phyloP scores from a whole-genome alignment of 2,113 vertebrate species.

The Coreoperca whiteheadi region DNA sequence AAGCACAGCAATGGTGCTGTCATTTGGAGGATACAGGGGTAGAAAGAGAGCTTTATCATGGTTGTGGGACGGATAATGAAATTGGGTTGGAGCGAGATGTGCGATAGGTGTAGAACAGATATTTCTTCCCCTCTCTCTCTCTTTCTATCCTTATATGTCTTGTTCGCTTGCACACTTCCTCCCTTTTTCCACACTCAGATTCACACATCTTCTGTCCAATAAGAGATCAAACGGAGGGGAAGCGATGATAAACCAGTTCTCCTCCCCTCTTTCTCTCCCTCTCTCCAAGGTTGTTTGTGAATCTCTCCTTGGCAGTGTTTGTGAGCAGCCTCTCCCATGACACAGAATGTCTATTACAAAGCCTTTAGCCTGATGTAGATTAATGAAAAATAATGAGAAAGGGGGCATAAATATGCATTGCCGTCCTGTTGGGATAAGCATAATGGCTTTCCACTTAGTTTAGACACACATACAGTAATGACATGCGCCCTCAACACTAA shows the following conservation, averaged over 20 bases:
- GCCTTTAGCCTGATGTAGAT: constrained; percentile 53
- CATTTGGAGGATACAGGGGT: neutral
- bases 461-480: constrained; percentile 19
- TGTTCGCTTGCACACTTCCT: constrained; percentile 18
- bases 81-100: constrained; percentile 50
- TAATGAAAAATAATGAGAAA: constrained; percentile 64
- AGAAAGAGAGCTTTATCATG: constrained; percentile 19
- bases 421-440: constrained; percentile 23
- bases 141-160: constrained; percentile 27
- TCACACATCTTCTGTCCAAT: constrained; percentile 39
- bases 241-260: constrained; percentile 64
- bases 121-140: constrained; percentile 13
- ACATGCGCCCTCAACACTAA: constrained; percentile 4
- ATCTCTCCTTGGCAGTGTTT: constrained; percentile 33
- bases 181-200: constrained; percentile 13
- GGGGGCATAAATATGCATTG: constrained; percentile 47
- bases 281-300: constrained; percentile 64
- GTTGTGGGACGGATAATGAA: constrained; percentile 38
- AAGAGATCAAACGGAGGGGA: constrained; percentile 64
- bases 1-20: constrained; percentile 26
- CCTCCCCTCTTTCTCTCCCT: constrained; percentile 38
- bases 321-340: constrained; percentile 45
- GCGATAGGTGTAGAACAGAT: constrained; percentile 25
- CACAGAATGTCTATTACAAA: constrained; percentile 52
- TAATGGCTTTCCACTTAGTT: constrained; percentile 30